A percentile compares a stretch with the other conserved stretches of the same genome.
phyloP scores from a whole-genome alignment of 2,113 vertebrate species.

The Saccopteryx bilineata region DNA sequence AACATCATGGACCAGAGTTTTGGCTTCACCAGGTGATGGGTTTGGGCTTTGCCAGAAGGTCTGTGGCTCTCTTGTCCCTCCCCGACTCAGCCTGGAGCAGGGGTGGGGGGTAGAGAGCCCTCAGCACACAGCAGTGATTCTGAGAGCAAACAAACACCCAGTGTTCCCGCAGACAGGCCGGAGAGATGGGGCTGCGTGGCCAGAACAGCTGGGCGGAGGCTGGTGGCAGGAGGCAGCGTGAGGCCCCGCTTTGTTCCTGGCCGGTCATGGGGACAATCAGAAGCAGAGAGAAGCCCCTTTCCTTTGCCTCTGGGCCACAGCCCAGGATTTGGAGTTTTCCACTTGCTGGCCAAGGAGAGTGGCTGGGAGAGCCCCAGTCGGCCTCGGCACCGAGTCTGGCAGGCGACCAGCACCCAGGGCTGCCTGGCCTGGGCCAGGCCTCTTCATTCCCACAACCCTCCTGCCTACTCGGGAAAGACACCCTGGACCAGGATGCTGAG shows the following conservation, averaged over 20 bases:
- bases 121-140: slow-evolving; percentile 71
- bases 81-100: slow-evolving; percentile 15
- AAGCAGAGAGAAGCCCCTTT: slow-evolving; percentile 79
- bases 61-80: not conserved
- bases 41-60: slow-evolving; percentile 42
- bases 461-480: not conserved
- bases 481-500: not conserved
- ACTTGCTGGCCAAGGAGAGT: slow-evolving; percentile 61
- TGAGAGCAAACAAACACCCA: slow-evolving; percentile 73
- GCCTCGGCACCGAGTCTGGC: slow-evolving; percentile 64
- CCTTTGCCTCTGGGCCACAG: slow-evolving; percentile 62
- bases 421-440: not conserved
- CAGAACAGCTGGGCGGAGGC: slow-evolving; percentile 83
- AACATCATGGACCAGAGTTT: not conserved
- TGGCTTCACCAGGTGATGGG: not conserved
- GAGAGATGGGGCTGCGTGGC: slow-evolving; percentile 65
- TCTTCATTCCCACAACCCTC: slow-evolving; percentile 6
- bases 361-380: slow-evolving; percentile 72
- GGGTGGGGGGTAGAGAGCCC: slow-evolving; percentile 35
- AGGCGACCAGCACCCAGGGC: slow-evolving; percentile 43
- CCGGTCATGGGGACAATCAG: slow-evolving; percentile 73
- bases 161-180: slow-evolving; percentile 71
- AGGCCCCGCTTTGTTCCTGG: slow-evolving; percentile 75
- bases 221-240: slow-evolving; percentile 82
- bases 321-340: slow-evolving; percentile 78